Conservation (phyloP, 2,888 invertebrate species). For the Polyommatus icarus region DNA sequence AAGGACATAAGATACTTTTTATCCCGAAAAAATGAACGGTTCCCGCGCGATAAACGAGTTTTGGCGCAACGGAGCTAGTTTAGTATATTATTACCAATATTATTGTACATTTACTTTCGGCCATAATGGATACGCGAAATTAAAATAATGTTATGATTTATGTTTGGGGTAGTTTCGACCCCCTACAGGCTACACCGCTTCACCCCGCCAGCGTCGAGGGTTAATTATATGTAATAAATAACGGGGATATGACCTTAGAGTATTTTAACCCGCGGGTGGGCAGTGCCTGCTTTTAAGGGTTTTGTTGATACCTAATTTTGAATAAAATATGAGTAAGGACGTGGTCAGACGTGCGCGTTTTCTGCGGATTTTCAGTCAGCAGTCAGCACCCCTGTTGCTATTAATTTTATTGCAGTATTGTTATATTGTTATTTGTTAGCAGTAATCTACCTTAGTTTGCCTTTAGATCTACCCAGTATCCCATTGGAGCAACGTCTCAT, state of each 20-base stretch:
- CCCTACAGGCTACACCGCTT: neutral
- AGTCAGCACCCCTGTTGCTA: no score
- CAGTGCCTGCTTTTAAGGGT: neutral
- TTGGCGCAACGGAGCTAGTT: no score
- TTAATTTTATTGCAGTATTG: no score
- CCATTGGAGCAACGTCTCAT: no score
- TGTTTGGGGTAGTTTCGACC: slow-evolving; percentile 11
- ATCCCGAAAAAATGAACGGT: no score
- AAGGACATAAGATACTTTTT: no score
- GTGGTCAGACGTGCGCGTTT: neutral
- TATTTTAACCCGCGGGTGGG: slow-evolving; percentile 1
- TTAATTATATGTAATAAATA: slow-evolving; percentile 29
- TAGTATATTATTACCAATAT: neutral
- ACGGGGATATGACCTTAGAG: slow-evolving; percentile 11
- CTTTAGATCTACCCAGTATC: no score
- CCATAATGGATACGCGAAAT: neutral
- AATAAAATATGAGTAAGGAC: neutral
- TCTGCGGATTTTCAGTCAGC: no score
- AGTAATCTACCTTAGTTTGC: no score
- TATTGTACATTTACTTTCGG: neutral
- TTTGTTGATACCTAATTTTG: neutral
- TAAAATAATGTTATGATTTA: slow-evolving; percentile 25
- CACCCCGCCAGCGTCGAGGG: neutral
- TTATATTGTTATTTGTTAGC: no score
- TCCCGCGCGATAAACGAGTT: no score